phyloP scores from a whole-genome alignment of 2,888 invertebrate species.

The Sericinus montela region DNA sequence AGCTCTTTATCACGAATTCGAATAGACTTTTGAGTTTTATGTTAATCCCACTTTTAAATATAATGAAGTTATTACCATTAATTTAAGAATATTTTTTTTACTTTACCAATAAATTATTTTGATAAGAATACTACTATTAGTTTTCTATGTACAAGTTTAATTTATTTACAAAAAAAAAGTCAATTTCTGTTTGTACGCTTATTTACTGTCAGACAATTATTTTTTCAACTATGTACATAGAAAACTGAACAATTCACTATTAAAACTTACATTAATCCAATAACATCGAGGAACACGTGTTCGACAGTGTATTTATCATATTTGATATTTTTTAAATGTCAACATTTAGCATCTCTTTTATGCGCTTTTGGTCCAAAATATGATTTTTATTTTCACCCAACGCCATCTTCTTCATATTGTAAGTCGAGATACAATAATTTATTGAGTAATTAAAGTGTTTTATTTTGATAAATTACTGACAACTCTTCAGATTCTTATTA shows the following conservation, averaged over 20 bases:
- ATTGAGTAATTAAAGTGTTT: not conserved
- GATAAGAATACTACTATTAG: constrained; percentile 10
- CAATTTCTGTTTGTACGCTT: constrained; percentile 30
- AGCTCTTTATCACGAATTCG: constrained; percentile 68
- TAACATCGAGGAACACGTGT: constrained; percentile 19
- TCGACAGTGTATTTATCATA: constrained; percentile 15
- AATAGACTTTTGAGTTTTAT: constrained; percentile 48
- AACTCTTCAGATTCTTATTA: not conserved
- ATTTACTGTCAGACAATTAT: constrained; percentile 10
- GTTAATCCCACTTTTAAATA: constrained; percentile 34
- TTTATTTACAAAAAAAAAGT: constrained; percentile 40
- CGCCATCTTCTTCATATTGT: not conserved
- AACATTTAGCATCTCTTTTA: constrained; percentile 49
- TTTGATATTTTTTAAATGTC: constrained; percentile 21
- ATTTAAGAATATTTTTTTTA: constrained; percentile 24
- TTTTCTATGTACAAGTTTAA: constrained; percentile 24
- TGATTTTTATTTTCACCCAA: constrained; percentile 3
- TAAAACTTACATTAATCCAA: constrained; percentile 13
- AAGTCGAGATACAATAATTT: not conserved
- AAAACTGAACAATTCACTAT: constrained; percentile 3
- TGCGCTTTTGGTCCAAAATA: constrained; percentile 71
- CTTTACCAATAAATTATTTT: constrained; percentile 42
- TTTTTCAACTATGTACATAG: constrained; percentile 10
- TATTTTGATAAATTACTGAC: not conserved
- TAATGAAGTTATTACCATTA: constrained; percentile 58